Evolutionary conservation across 2,113 vertebrate genomes (phyloP), one percentile per base, ranked within the genome.

Genomic region (Leptobrachium leishanense): DNA sequence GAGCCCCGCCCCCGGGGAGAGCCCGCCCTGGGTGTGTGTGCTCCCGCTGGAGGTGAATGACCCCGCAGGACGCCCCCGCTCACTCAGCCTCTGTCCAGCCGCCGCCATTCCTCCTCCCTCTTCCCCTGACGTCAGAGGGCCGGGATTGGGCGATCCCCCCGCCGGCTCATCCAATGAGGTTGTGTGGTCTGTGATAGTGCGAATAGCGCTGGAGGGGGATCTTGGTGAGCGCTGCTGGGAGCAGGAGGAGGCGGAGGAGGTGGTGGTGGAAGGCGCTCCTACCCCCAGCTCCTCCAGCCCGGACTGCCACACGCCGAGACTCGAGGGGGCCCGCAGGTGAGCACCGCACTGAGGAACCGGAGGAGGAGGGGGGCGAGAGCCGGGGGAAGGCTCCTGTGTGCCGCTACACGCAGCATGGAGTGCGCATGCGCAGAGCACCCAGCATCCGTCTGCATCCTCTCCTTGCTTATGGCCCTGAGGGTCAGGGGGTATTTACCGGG

Each of bases 291-390:
- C 77, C 77, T 80, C 77, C 77, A 46, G 7, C 76, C 55, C 68
- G 64, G 13, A 72, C 77, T 41, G 63, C 59, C 63, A 59, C 5
- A 80, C 77, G 67, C 77, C 77, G 77, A 79, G 76, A 68, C 76
- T 72, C 83, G 64, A n/a, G 77, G 74, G 70, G 77, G 39, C 63
- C 77, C 77, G 72, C 77, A 80, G 77, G 77, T 80, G 77, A 80
- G 77, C 15, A 40, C 8, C 65, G 41, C 8, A 54, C 75, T 2
- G n/a, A 40, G 46, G 62, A 65, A 62, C 55, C 64, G 43, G 31
- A 11, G 1, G 41, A 46, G 68, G 40, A 31, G 0, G 3, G 55
- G 3, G 53, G 5, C 2, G 53, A 5, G 42, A 46, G 70, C n/a
- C 6, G 76, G 77, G 76, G 1, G 43, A 20, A 2, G 44, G 57